Base-by-base conservation (phyloP, 2,888 invertebrate genomes). In the Synanthedon vespiformis region DNA sequence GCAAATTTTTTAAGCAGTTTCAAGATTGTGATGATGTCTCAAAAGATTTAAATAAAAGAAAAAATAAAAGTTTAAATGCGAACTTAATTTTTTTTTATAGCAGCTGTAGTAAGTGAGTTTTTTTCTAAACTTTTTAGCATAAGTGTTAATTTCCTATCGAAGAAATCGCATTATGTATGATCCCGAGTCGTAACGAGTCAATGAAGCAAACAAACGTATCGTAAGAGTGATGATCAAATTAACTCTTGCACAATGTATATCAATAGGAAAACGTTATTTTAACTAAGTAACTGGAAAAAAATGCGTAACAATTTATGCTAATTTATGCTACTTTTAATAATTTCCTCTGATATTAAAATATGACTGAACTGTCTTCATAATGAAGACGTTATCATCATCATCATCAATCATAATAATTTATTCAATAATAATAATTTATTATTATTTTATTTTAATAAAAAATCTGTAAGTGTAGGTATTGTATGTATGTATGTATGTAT, bases 181-280 rank as follows among this genome's bases (percentile, higher is more conserved):
- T 34, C 18, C 40, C 47, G 14, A 54, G 48, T 27, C 54, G 54
- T 52, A 40, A 47, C 50, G 18, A 53, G 48, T 34, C 53, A 54
- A 51, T 54, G 55, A 57, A 56, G 56, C 57, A 53, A 50, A 53
- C 52, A 52, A 55, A 50, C 48, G 40, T 10, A 51, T 47, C 40
- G 41, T 49, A 14, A 40, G 40, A 52, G 41, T 22, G 50, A 51
- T 48, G 14, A 55, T 16, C 50, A 53, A 54, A 48, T 18, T 18
- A 48, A 8, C 14, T 8, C 22, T 48, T 48, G 16, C 48, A 48
- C 48, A 48, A 48, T 48, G 16, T 13, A 44, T n/a, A 48, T 18
- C 48, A 22, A 48, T 18, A 16, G 48, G 5, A 48, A 48, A 22
- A 48, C 11, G 48, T 16, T 14, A 12, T 44, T 16, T 16, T 14